These are phyloP conservation scores for Lasioglossum lativentre DNA, from an alignment of 2,888 invertebrate genomes.

Conservation along the genomic window DNA sequence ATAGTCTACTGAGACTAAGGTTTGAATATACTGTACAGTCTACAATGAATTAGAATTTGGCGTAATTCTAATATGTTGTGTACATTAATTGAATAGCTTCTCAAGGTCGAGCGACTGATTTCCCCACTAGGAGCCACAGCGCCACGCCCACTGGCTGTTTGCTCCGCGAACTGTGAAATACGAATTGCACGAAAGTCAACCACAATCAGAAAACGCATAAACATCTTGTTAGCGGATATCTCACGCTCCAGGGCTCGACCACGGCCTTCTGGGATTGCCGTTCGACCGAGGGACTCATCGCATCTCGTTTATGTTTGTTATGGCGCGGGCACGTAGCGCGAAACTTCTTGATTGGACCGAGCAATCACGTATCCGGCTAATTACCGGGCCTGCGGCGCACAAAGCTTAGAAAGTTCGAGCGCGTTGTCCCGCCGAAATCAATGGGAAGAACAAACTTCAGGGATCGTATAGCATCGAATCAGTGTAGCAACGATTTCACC, in stretches of 20 bases:
- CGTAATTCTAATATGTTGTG: too few relatives aligned
- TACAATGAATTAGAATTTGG: neutral
- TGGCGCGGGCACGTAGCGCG: slow-evolving; percentile 12
- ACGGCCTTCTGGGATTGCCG: slow-evolving; percentile 1
- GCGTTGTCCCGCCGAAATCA: slow-evolving; percentile 17
- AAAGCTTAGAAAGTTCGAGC: slow-evolving; percentile 6
- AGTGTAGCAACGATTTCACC: neutral
- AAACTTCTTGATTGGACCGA: slow-evolving; percentile 29
- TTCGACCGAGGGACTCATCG: slow-evolving; percentile 22
- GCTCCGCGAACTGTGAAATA: neutral
- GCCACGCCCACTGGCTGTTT: neutral
- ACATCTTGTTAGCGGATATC: neutral
- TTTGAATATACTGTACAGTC: neutral
- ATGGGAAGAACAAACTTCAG: slow-evolving; percentile 16
- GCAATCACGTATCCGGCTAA: slow-evolving; percentile 37
- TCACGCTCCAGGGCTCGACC: neutral
- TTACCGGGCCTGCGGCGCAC: slow-evolving; percentile 15
- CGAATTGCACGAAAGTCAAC: neutral
- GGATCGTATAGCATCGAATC: neutral
- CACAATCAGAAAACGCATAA: neutral
- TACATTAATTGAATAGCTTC: too few relatives aligned
- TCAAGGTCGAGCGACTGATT: neutral
- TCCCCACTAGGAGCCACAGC: neutral
- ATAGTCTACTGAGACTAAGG: neutral
- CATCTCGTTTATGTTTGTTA: slow-evolving; percentile 42